A percentile compares a stretch with the other conserved stretches of the same genome.
Evolutionary conservation across 2,888 invertebrate species (phyloP).

Genomic region (Himalopsyche anomala): DNA sequence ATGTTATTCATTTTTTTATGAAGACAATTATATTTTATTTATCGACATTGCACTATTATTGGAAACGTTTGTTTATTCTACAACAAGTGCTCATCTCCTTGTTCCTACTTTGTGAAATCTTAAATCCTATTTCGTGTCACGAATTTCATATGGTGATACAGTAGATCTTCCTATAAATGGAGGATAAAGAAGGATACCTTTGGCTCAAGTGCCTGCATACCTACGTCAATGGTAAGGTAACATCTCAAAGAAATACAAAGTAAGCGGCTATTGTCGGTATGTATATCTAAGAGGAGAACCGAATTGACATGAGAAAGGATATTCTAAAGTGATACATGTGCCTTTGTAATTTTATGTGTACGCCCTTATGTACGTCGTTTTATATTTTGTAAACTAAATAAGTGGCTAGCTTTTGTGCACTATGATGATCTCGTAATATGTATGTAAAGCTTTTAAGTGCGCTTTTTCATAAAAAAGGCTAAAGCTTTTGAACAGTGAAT

Average conservation of each 20-base stretch:
- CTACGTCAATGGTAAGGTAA: constrained; percentile 62
- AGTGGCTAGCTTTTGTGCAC: too few relatives aligned
- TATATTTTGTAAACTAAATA: too few relatives aligned
- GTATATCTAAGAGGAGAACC: neutral
- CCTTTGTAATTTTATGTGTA: constrained; percentile 25
- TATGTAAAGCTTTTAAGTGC: too few relatives aligned
- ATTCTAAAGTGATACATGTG: constrained; percentile 6
- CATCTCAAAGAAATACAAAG: constrained; percentile 63
- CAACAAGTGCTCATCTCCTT: constrained; percentile 33
- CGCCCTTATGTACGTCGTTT: neutral
- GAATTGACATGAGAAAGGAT: constrained; percentile 46
- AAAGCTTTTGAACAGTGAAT: too few relatives aligned
- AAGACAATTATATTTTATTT: too few relatives aligned
- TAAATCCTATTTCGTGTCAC: constrained; percentile 64
- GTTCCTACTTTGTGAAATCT: constrained; percentile 53
- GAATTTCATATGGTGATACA: constrained; percentile 64
- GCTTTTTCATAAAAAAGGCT: too few relatives aligned
- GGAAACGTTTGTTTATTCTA: constrained; percentile 52
- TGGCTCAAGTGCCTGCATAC: constrained; percentile 46
- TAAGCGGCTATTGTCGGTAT: constrained; percentile 53
- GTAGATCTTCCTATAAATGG: constrained; percentile 63
- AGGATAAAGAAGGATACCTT: constrained; percentile 25
- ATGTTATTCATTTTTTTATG: too few relatives aligned
- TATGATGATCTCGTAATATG: too few relatives aligned
- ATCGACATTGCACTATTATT: too few relatives aligned